These are phyloP conservation scores for Caenorhabditis wallacei DNA, from an alignment of 2,888 invertebrate species.

Conservation along the genomic window DNA sequence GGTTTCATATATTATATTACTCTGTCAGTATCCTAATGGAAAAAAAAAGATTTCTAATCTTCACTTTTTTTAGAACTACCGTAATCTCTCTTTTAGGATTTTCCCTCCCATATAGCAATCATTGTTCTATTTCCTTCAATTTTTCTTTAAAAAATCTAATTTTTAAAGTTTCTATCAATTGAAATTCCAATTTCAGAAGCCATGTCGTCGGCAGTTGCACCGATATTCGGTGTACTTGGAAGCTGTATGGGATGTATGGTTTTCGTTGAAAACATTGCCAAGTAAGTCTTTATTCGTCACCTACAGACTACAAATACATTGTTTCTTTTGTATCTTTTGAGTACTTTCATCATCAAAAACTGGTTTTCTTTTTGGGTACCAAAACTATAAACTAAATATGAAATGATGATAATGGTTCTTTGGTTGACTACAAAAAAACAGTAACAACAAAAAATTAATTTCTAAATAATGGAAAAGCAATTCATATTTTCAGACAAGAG, in stretches of 20 bases:
- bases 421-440: not conserved
- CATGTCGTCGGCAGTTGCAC: constrained; percentile 65
- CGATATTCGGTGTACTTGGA: constrained; percentile 73
- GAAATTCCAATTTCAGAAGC: constrained; percentile 8
- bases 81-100: too few species aligned
- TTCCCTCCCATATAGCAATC: not conserved
- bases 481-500: constrained; percentile 87
- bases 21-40: too few species aligned
- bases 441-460: constrained; percentile 1
- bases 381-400: not conserved
- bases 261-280: constrained; percentile 82
- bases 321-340: constrained; percentile 27
- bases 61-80: too few species aligned
- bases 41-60: too few species aligned
- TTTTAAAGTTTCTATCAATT: too few species aligned
- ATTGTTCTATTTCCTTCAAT: too few species aligned
- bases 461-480: not conserved
- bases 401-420: not conserved
- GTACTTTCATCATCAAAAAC: constrained; percentile 13
- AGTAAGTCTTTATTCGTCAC: constrained; percentile 70
- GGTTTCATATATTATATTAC: too few species aligned
- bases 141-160: too few species aligned
- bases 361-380: constrained; percentile 1
- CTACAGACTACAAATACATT: not conserved
- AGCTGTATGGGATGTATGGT: constrained; percentile 83